A percentile compares a stretch with the other conserved stretches of the same genome.
These are phyloP conservation scores for Lerista edwardsae DNA, from an alignment of 2,797 vertebrate species.

Conservation along the genomic window DNA sequence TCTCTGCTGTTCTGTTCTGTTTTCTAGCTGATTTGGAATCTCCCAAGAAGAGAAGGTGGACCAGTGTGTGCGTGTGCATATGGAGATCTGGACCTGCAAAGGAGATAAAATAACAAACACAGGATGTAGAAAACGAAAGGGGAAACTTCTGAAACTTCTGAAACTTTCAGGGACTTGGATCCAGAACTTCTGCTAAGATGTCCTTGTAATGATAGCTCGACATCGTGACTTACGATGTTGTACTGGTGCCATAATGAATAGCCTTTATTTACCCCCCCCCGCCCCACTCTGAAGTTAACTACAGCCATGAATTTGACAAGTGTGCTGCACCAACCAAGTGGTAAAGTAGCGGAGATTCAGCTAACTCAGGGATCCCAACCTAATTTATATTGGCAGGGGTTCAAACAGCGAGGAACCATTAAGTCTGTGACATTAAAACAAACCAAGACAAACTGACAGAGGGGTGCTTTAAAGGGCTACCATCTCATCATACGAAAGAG, in stretches of 20 bases:
- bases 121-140: not conserved
- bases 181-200: not conserved
- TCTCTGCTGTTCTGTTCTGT: slow-evolving; percentile 21
- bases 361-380: not conserved
- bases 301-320: slow-evolving; percentile 30
- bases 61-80: too few species aligned
- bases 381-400: not conserved
- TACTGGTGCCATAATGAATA: not conserved
- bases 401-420: slow-evolving; percentile 40
- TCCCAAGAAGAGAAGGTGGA: not conserved
- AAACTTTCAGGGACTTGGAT: too few species aligned
- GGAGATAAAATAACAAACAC: not conserved
- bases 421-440: slow-evolving; percentile 41
- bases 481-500: slow-evolving; percentile 63
- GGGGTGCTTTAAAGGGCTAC: slow-evolving; percentile 41
- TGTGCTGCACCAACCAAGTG: slow-evolving; percentile 33
- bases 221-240: too few species aligned
- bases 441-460: slow-evolving; percentile 46
- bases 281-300: slow-evolving; percentile 32
- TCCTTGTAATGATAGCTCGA: not conserved
- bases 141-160: not conserved
- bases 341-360: slow-evolving; percentile 6
- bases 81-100: not conserved
- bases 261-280: slow-evolving; percentile 39
- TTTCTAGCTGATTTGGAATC: slow-evolving; percentile 44